A percentile compares a stretch with the other conserved stretches of the same genome.
These are phyloP conservation scores for Tachina lurida DNA, from an alignment of 2,888 invertebrate species.

Conservation along the genomic window DNA sequence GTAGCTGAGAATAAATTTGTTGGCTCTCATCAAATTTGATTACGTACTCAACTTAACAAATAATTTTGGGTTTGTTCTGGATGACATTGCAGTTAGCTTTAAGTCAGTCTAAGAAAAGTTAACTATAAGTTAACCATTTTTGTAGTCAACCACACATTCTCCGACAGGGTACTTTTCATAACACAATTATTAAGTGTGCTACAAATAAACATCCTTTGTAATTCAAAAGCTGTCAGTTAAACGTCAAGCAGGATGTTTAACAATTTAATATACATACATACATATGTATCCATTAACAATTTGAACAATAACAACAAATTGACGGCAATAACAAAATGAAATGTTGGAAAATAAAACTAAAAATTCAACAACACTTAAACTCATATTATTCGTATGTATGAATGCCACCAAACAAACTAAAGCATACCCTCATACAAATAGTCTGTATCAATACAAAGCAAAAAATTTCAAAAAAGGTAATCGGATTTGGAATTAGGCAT, in stretches of 20 bases:
- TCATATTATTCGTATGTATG: conserved; percentile 16
- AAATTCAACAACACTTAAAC: conserved; percentile 20
- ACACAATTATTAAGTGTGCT: conserved; percentile 65
- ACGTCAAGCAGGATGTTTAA: conserved; percentile 65
- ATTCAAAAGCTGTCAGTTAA: conserved; percentile 66
- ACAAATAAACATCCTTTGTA: conserved; percentile 69
- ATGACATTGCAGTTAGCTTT: no score
- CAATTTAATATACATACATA: conserved; percentile 42
- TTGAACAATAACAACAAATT: conserved; percentile 29
- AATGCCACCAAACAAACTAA: neutral
- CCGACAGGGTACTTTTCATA: conserved; percentile 36
- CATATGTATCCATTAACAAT: conserved; percentile 48
- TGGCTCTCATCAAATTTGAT: no score
- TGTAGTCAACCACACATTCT: no score
- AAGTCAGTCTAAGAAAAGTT: no score
- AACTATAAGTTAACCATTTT: no score
- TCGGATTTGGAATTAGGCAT: no score
- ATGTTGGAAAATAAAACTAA: neutral
- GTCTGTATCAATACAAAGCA: no score
- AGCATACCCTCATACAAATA: neutral
- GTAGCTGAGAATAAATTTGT: no score
- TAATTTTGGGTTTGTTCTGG: no score
- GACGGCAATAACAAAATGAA: conserved; percentile 15
- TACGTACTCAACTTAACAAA: no score
- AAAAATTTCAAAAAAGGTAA: no score